Evolutionary conservation across 2,113 vertebrate species (phyloP).

Genomic region (Epinephelus fuscoguttatus): DNA sequence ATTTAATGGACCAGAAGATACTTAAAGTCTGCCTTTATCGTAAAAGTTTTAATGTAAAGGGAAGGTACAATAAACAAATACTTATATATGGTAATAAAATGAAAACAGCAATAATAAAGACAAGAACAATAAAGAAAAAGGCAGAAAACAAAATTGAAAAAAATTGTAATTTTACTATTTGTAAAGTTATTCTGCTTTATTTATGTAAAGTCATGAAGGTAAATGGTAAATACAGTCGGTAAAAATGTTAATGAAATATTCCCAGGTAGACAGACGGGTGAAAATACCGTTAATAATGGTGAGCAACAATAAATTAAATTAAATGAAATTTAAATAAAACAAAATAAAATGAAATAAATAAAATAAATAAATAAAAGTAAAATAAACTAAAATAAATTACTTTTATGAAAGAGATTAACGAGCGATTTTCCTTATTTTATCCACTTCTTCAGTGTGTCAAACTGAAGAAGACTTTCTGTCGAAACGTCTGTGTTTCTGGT

Average conservation of each 20-base stretch:
- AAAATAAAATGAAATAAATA: too few species aligned
- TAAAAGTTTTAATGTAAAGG: neutral
- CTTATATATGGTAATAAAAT: neutral
- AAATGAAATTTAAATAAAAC: too few species aligned
- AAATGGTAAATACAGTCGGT: neutral
- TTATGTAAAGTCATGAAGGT: neutral
- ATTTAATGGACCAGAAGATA: neutral
- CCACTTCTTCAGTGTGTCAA: too few species aligned
- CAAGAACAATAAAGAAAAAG: neutral
- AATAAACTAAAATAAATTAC: neutral
- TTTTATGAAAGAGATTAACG: neutral
- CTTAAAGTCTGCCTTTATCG: neutral
- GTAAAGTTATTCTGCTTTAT: neutral
- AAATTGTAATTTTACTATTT: neutral
- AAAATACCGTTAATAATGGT: neutral
- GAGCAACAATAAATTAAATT: too few species aligned
- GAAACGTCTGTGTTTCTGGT: too few species aligned
- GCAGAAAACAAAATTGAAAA: neutral
- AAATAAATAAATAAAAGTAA: neutral
- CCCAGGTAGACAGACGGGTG: neutral
- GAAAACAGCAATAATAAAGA: neutral
- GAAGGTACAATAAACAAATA: neutral
- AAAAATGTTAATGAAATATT: neutral
- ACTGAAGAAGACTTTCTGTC: too few species aligned
- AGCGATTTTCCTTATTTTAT: neutral